Conservation (phyloP, 2,113 vertebrate species). For the Pituophis catenifer region DNA sequence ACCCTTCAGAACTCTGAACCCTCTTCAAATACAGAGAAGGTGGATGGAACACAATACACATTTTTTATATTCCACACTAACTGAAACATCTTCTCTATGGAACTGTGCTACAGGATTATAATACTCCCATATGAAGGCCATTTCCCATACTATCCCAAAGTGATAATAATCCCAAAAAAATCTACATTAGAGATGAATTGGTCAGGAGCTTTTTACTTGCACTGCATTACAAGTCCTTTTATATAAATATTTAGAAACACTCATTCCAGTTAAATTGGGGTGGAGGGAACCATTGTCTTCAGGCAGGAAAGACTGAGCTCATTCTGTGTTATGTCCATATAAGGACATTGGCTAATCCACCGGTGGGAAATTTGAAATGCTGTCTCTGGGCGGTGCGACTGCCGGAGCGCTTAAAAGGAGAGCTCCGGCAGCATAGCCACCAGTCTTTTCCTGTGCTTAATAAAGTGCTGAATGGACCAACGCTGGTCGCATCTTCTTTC, state of each 20-base stretch:
- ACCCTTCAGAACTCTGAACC: background rate
- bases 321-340: background rate
- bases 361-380: too few relatives aligned
- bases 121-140: background rate
- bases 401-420: too few relatives aligned
- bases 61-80: background rate
- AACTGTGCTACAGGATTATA: background rate
- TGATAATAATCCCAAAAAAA: background rate
- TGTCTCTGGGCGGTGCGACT: too few relatives aligned
- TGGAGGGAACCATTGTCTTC: background rate
- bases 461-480: too few relatives aligned
- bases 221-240: background rate
- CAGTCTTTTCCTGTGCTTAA: too few relatives aligned
- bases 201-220: background rate
- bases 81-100: background rate
- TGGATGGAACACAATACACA: background rate
- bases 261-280: background rate
- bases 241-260: background rate
- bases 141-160: background rate
- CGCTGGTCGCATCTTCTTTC: too few relatives aligned
- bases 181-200: background rate
- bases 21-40: background rate
- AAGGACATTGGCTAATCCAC: too few relatives aligned
- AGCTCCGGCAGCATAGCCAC: too few relatives aligned
- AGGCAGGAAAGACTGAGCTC: background rate